Evolutionary conservation across 2,797 vertebrate species (phyloP).

Genomic region (Lycodopsis pacificus): DNA sequence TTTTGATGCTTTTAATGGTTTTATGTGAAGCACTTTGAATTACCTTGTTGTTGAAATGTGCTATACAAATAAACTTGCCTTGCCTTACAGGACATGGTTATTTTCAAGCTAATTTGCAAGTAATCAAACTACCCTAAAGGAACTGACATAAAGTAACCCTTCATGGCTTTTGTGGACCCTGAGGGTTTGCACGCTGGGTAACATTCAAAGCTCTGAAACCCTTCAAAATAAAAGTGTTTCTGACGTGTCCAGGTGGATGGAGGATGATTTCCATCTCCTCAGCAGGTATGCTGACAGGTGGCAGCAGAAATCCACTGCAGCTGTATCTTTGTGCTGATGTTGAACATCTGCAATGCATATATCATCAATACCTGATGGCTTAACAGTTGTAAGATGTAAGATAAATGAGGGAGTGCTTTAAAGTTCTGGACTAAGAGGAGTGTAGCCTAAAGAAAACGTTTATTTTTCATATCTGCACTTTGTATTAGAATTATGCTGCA

Average conservation of each 20-base stretch:
- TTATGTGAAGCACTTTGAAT: no score
- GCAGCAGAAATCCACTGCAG: no score
- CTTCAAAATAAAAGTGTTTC: neutral
- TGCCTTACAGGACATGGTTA: neutral
- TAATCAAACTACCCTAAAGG: neutral
- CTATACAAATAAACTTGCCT: no score
- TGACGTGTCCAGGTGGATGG: neutral
- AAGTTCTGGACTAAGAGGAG: no score
- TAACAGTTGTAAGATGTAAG: no score
- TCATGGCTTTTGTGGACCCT: neutral
- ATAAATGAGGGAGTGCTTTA: no score
- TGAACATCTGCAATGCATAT: neutral
- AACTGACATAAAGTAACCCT: neutral
- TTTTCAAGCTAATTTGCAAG: neutral
- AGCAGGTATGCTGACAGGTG: no score
- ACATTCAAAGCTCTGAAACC: neutral
- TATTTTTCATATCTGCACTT: neutral
- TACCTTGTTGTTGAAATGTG: no score
- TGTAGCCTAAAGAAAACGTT: no score
- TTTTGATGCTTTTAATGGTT: no score
- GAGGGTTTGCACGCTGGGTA: neutral
- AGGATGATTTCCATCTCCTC: neutral
- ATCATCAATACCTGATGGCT: no score
- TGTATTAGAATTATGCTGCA: neutral
- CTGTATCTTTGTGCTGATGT: neutral